Base-by-base conservation (phyloP, 2,797 vertebrate genomes). In the Dermochelys coriacea region DNA sequence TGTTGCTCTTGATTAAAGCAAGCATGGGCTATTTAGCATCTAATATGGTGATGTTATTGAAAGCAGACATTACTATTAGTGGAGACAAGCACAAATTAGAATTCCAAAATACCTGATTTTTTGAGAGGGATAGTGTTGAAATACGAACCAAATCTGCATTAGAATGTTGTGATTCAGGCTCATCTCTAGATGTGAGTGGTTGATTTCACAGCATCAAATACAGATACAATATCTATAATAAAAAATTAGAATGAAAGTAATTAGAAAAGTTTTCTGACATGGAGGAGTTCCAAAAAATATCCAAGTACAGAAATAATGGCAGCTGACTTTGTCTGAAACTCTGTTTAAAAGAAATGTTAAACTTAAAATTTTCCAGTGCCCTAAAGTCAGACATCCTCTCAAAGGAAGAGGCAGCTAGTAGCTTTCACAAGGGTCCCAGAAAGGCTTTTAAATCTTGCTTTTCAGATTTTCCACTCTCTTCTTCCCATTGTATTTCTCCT, bases 251-350 rank as follows among this genome's bases (percentile, higher is more conserved):
- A 11, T 47, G 37, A 55, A 55, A 82, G 27, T 18, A 90, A 85
- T 61, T 84, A 91, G 21, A 87, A 54, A 57, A 61, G 9, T 74
- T 71, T 90, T 91, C 82, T 91, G 45, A 89, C 59, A 5, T 37
- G 55, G 1, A 9, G 5, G 6, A 78, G 68, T 5, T 80, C 81
- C 80, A 89, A 86, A 93, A 85, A 61, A 15, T 37, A 75, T 52
- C 68, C 5, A 68, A 41, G 12, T 7, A 74, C 1, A 15, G 12
- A 88, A 45, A 23, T 29, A 85, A 84, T 29, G 15, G 45, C 91
- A 75, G 31, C 19, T 78, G 45, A 52, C 59, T 94, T 87, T 79
- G 68, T 86, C 15, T 55, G 94, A 88, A 89, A 52, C 64, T 55
- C 45, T 74, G 77, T 93, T 91, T 86, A 80, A 91, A 93, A 10